Conservation (phyloP, 2,888 invertebrate species). For the Drosophila infuscata region DNA sequence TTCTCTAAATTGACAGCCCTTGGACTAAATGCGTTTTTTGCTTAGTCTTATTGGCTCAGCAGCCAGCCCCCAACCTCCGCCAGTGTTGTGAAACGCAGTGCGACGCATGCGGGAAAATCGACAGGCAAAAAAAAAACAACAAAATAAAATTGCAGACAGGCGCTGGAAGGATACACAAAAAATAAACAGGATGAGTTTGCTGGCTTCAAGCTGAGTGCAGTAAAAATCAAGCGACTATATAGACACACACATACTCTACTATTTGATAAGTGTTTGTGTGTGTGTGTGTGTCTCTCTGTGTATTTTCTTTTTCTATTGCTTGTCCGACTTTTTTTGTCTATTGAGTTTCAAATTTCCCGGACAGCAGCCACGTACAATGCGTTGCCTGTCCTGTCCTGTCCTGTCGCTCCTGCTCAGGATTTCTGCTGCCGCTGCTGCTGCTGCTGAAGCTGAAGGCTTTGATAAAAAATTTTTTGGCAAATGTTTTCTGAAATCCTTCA, state of each 20-base stretch:
- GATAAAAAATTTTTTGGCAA: slow-evolving; percentile 78
- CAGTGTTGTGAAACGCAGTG: slow-evolving; percentile 45
- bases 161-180: slow-evolving; percentile 14
- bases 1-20: slow-evolving; percentile 31
- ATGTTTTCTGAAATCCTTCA: slow-evolving; percentile 77
- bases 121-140: slow-evolving; percentile 43
- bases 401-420: slow-evolving; percentile 27
- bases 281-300: slow-evolving; percentile 20
- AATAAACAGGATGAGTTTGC: background rate
- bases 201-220: slow-evolving; percentile 73
- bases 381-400: slow-evolving; percentile 27
- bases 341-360: slow-evolving; percentile 80
- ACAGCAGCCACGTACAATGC: slow-evolving; percentile 61
- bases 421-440: slow-evolving; percentile 15
- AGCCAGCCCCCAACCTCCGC: slow-evolving; percentile 3
- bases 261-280: slow-evolving; percentile 1
- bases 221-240: slow-evolving; percentile 77
- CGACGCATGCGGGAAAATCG: slow-evolving; percentile 59
- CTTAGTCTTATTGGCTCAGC: slow-evolving; percentile 74
- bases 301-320: slow-evolving; percentile 78
- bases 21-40: slow-evolving; percentile 77
- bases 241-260: slow-evolving; percentile 7
- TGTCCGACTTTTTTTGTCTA: slow-evolving; percentile 73
- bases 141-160: slow-evolving; percentile 71
- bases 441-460: slow-evolving; percentile 76